Evolutionary conservation across 2,113 vertebrate species (phyloP).

Genomic region (Stegostoma tigrinum): DNA sequence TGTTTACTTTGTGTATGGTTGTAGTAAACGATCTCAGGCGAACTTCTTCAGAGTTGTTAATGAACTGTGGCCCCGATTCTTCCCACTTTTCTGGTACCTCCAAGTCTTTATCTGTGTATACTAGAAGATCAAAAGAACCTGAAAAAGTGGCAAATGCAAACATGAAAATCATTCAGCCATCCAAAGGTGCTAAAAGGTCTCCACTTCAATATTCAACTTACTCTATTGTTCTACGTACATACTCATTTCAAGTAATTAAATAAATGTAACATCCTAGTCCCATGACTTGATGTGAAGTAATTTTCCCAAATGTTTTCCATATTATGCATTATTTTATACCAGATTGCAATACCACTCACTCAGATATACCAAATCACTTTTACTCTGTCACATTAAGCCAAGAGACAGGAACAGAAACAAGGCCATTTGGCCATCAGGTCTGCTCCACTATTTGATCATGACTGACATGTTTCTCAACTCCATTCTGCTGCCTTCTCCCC

Average conservation of each 20-base stretch:
- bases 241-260: not conserved
- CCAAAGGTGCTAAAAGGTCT: not conserved
- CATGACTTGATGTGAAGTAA: not conserved
- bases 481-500: no score
- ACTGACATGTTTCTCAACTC: no score
- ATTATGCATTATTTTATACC: not conserved
- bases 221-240: not conserved
- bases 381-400: not conserved
- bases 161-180: not conserved
- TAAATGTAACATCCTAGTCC: not conserved
- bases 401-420: no score
- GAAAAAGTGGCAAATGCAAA: slow-evolving; percentile 1
- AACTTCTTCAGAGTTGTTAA: slow-evolving; percentile 85
- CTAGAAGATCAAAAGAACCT: slow-evolving; percentile 93
- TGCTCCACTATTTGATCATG: no score
- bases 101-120: slow-evolving; percentile 89
- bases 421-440: no score
- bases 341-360: not conserved
- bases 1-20: slow-evolving; percentile 89
- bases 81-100: slow-evolving; percentile 90
- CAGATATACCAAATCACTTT: not conserved
- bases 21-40: slow-evolving; percentile 88
- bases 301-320: not conserved
- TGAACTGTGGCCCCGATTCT: slow-evolving; percentile 85
- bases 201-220: not conserved